Conservation (phyloP, 2,797 vertebrate species). For the Gymnoscopelus microlampas region DNA sequence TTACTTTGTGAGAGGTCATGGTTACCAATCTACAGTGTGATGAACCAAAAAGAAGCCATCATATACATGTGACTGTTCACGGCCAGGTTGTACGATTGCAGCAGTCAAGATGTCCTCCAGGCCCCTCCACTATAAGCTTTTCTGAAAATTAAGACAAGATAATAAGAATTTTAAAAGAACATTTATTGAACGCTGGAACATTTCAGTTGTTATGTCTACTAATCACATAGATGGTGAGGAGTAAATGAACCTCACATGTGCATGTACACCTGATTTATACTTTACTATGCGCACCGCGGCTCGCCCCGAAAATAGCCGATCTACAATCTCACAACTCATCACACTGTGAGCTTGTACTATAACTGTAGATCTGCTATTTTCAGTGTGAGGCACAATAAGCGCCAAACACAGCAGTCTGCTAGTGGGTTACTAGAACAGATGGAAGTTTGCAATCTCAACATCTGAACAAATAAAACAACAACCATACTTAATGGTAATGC, state of each 20-base stretch:
- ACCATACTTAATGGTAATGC: no score
- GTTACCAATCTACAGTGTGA: conserved; percentile 52
- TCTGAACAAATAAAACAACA: no score
- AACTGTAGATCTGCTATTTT: no score
- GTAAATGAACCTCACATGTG: neutral
- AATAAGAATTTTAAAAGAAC: neutral
- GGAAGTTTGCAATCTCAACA: no score
- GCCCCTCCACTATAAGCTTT: conserved; percentile 57
- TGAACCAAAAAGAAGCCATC: conserved; percentile 47
- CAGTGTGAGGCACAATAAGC: no score
- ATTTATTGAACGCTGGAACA: neutral
- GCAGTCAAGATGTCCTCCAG: conserved; percentile 29
- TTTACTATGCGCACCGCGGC: no score
- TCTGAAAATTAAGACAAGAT: conserved; percentile 21
- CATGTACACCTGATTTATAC: neutral
- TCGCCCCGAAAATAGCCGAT: no score
- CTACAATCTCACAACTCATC: no score
- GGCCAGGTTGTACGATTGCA: conserved; percentile 34
- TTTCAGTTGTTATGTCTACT: neutral
- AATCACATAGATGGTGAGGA: neutral
- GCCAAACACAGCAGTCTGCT: no score
- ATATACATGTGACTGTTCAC: conserved; percentile 21
- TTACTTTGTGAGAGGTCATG: conserved; percentile 82
- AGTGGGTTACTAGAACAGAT: no score
- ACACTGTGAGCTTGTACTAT: no score